Percentiles rank a stretch among this genome's conserved stretches.
Evolutionary conservation across 1,140 invertebrate genomes (phyloP).

Genomic region (Papilio aristodemus): DNA sequence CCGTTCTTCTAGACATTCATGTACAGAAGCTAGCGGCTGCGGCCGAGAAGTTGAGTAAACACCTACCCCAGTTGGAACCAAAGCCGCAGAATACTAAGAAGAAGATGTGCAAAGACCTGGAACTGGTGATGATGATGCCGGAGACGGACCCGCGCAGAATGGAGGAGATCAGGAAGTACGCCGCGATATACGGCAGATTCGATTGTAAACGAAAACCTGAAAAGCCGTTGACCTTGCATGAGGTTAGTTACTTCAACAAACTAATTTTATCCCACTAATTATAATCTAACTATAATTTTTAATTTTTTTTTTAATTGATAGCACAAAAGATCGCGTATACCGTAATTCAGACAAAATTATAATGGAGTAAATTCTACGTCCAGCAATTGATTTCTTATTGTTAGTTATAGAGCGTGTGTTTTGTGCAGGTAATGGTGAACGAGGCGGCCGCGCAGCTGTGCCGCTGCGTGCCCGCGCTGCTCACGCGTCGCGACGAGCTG

Average conservation of each 20-base stretch:
- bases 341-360: too few relatives aligned
- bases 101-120: constrained; percentile 94
- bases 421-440: constrained; percentile 93
- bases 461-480: constrained; percentile 91
- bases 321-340: too few relatives aligned
- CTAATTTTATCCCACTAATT: background rate
- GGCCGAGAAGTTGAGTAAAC: constrained; percentile 90
- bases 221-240: constrained; percentile 97
- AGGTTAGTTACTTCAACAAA: constrained; percentile 81
- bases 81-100: constrained; percentile 95
- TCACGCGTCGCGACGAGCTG: constrained; percentile 95
- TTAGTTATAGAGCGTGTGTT: background rate
- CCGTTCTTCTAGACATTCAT: constrained; percentile 90
- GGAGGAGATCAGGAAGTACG: constrained; percentile 97
- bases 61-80: constrained; percentile 91
- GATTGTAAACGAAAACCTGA: constrained; percentile 97
- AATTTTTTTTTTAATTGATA: background rate
- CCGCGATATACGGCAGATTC: constrained; percentile 97
- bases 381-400: background rate
- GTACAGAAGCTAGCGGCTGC: constrained; percentile 90
- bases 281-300: background rate
- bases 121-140: constrained; percentile 94
- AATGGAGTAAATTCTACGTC: too few relatives aligned
- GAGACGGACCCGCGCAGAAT: constrained; percentile 93
- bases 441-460: constrained; percentile 98